Evolutionary conservation across 2,113 vertebrate species (phyloP).

Genomic region (Girardinichthys multiradiatus): DNA sequence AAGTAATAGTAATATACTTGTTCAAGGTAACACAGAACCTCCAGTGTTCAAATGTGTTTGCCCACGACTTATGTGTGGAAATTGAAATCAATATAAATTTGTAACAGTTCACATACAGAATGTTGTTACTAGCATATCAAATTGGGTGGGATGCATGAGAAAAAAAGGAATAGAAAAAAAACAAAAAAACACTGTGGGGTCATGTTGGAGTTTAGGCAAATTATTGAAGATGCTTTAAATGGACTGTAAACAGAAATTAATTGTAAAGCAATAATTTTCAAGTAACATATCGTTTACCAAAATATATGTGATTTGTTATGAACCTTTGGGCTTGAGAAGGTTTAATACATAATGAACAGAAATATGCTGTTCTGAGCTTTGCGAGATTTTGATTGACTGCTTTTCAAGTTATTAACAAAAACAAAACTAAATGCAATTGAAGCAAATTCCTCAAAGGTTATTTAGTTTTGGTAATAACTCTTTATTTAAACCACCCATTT

Average conservation of each 20-base stretch:
- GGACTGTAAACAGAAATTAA: too few relatives aligned
- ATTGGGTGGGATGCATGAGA: neutral
- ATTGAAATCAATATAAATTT: slow-evolving; percentile 57
- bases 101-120: slow-evolving; percentile 19
- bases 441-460: neutral
- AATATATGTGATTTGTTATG: neutral
- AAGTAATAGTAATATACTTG: slow-evolving; percentile 38
- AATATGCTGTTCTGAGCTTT: neutral
- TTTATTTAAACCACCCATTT: too few relatives aligned
- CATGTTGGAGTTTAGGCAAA: too few relatives aligned
- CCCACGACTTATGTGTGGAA: slow-evolving; percentile 29
- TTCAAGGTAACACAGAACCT: too few relatives aligned
- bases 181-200: neutral
- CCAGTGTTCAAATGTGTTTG: slow-evolving; percentile 10
- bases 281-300: too few relatives aligned
- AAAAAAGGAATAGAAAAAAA: neutral
- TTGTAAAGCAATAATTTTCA: too few relatives aligned
- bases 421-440: neutral
- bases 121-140: slow-evolving; percentile 10
- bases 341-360: neutral
- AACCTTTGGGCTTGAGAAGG: neutral
- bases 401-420: neutral
- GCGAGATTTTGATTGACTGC: neutral
- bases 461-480: neutral
- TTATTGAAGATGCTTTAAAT: too few relatives aligned